Base-by-base conservation (phyloP, 2,888 invertebrate genomes). In the Empis stercorea region DNA sequence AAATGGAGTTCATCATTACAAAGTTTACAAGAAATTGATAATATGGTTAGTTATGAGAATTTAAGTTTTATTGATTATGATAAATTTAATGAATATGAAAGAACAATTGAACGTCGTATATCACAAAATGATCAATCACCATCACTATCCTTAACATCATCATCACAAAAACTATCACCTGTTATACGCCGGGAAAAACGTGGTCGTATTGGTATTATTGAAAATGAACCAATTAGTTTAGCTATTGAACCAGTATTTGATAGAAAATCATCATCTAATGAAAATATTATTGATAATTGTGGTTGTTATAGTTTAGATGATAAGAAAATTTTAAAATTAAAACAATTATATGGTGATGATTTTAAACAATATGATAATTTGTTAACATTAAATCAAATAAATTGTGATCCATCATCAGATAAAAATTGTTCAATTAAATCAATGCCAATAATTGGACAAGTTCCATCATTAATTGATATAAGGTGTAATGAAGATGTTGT, bases 51-150 rank as follows among this genome's bases (percentile, higher is more conserved):
- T 60, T 76, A 75, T 58, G 70, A 73, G 50, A 74, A 76, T 54
- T 67, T 76, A 59, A 74, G 74, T 56, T 76, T 74, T 57, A 71
- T 76, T 40, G 71, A 76, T 57, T 76, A 76, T 52, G 76, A 76
- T 54, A 71, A 70, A 48, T 66, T 74, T 48, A 72, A 74, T 52
- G 66, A 68, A 47, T 72, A 72, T 45, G 69, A 70, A 53, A 63
- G 64, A 48, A 62, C 65, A 38, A 51, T 69, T 43, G 66, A 68
- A 44, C 61, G 61, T 4, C 62, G 61, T 47, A 52, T 66, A 13
- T 66, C 64, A 3, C 49, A 50, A 20, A 39, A 4, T n/a, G 3
- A 14, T 40, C 11, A 13, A 37, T 37, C 9, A 37, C 37, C 37
- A 15, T 16, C 11, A 11, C n/a, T n/a, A n/a, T n/a, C n/a, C n/a